Percentiles rank a stretch among this genome's conserved stretches.
phyloP scores from a whole-genome alignment of 2,797 vertebrate genomes.

The Sebastes umbrosus region DNA sequence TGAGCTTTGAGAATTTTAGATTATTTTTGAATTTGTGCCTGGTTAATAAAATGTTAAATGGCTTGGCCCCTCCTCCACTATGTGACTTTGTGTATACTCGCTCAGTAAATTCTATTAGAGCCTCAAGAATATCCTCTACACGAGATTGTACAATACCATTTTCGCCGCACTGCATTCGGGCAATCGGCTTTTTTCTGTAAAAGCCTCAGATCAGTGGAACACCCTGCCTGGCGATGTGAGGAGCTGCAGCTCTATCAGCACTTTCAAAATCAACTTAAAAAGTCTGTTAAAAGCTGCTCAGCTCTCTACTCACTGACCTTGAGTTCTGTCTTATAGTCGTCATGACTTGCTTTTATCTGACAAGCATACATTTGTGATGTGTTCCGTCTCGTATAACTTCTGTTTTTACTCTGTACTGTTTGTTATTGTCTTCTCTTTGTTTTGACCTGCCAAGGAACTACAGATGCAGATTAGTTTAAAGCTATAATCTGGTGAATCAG shows the following conservation, averaged over 20 bases:
- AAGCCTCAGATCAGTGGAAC: not conserved
- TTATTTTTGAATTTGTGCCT: not conserved
- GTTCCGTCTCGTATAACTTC: not conserved
- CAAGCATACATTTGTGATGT: not conserved
- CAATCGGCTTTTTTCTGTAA: not conserved
- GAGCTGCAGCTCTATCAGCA: not conserved
- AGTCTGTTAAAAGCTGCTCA: not conserved
- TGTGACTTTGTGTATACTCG: not conserved
- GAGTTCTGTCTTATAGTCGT: not conserved
- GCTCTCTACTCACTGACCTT: not conserved
- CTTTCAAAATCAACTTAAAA: not conserved
- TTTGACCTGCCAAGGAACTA: not conserved
- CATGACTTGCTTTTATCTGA: not conserved
- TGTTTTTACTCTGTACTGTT: not conserved
- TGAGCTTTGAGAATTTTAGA: not conserved
- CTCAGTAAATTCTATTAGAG: not conserved
- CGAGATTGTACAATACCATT: not conserved
- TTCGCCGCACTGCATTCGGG: not conserved
- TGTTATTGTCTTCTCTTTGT: not conserved
- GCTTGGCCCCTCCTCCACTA: not conserved
- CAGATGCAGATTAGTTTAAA: not conserved
- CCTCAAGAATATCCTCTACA: not conserved
- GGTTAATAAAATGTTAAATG: not conserved
- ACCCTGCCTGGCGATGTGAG: not conserved
- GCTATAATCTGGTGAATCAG: not conserved